Conservation (phyloP, 2,797 vertebrate species). For the Cossypha heuglini region DNA sequence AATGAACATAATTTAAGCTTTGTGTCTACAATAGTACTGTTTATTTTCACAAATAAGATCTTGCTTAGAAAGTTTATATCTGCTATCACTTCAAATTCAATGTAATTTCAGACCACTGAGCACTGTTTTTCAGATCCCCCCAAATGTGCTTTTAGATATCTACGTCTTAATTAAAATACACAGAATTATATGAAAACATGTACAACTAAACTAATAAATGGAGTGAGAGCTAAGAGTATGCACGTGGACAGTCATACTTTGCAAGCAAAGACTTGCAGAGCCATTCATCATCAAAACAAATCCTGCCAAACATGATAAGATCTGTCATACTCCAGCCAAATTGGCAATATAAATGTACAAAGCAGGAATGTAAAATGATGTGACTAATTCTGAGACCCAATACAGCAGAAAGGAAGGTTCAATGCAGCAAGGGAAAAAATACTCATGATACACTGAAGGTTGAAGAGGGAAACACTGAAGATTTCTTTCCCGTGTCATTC, state of each 20-base stretch:
- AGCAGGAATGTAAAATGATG: conserved; percentile 25
- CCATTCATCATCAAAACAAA: conserved; percentile 61
- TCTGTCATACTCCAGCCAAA: conserved; percentile 62
- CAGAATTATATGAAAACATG: neutral
- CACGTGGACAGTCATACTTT: conserved; percentile 51
- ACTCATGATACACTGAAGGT: neutral
- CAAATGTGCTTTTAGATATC: neutral
- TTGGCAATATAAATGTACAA: conserved; percentile 60
- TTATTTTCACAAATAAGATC: neutral
- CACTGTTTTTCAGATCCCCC: neutral
- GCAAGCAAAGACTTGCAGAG: conserved; percentile 60
- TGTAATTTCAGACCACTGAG: neutral
- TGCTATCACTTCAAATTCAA: neutral
- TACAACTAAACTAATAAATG: conserved; percentile 30
- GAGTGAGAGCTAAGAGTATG: conserved; percentile 45
- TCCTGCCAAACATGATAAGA: conserved; percentile 47
- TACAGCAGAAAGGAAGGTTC: neutral
- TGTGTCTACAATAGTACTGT: neutral
- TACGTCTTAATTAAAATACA: conserved; percentile 1
- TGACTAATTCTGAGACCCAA: conserved; percentile 49
- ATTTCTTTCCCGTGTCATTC: neutral
- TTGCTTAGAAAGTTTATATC: neutral
- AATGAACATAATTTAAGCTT: neutral
- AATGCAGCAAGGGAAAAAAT: neutral
- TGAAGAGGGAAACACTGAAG: neutral